These are phyloP conservation scores for Lomographa bimaculata DNA, from an alignment of 2,888 invertebrate species.

Conservation along the genomic window DNA sequence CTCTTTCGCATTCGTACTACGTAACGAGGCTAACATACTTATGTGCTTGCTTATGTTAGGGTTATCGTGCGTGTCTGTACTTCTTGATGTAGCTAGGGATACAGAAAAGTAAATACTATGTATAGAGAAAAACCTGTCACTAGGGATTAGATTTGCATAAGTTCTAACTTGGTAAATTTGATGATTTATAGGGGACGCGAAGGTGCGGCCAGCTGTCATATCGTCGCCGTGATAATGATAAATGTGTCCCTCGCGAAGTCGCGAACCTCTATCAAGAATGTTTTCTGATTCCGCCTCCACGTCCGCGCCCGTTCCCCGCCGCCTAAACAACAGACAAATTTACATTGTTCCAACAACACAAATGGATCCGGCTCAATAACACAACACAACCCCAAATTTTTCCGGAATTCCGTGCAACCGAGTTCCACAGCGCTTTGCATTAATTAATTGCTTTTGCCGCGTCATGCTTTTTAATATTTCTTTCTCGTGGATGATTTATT, in stretches of 20 bases:
- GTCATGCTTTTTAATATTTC: slow-evolving; percentile 61
- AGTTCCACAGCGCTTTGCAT: slow-evolving; percentile 43
- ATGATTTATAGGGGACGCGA: slow-evolving; percentile 52
- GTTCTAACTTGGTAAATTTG: slow-evolving; percentile 46
- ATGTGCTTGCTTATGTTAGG: neutral
- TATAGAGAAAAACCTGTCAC: too few relatives aligned
- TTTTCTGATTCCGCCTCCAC: slow-evolving; percentile 51
- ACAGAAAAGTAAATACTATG: too few relatives aligned
- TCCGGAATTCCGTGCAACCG: slow-evolving; percentile 43
- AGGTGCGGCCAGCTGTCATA: slow-evolving; percentile 65
- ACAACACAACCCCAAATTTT: slow-evolving; percentile 41
- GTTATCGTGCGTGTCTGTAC: slow-evolving; percentile 1
- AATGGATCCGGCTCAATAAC: slow-evolving; percentile 46
- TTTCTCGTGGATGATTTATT: slow-evolving; percentile 53
- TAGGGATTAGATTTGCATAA: slow-evolving; percentile 8
- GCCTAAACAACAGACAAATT: slow-evolving; percentile 56
- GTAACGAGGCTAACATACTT: neutral
- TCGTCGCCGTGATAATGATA: slow-evolving; percentile 74
- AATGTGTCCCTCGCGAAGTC: slow-evolving; percentile 58
- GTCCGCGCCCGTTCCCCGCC: slow-evolving; percentile 37
- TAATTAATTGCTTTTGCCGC: slow-evolving; percentile 59
- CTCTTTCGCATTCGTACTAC: neutral
- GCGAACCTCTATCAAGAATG: slow-evolving; percentile 65
- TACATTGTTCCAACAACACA: slow-evolving; percentile 57
- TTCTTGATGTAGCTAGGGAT: neutral